Evolutionary conservation across 2,797 vertebrate genomes (phyloP).

Genomic region (Muraenolepis orangiensis): DNA sequence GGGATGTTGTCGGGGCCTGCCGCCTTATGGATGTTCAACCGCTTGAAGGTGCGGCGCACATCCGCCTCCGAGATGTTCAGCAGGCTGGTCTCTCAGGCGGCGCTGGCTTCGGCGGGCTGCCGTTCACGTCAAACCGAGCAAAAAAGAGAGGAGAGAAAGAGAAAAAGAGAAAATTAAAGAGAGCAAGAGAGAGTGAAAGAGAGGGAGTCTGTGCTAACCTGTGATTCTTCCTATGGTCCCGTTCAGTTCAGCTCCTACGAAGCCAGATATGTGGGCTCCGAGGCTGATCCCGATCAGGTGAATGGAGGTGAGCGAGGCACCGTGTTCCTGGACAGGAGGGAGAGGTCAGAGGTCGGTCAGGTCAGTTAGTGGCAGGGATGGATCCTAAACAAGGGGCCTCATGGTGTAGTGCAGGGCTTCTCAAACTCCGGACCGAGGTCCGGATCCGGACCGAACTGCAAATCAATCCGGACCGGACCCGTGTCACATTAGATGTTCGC

Average conservation of each 20-base stretch:
- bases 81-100: no score
- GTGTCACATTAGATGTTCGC: no score
- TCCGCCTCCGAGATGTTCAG: no score
- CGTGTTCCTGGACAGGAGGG: constrained; percentile 67
- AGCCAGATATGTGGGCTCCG: constrained; percentile 92
- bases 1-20: no score
- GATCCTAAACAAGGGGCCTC: not conserved
- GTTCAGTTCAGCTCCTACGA: constrained; percentile 80
- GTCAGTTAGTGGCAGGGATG: not conserved
- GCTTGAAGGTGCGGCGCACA: no score
- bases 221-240: constrained; percentile 89
- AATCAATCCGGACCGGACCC: no score
- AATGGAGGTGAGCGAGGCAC: constrained; percentile 73
- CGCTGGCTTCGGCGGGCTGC: no score
- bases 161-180: not conserved
- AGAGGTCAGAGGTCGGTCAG: not conserved
- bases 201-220: constrained; percentile 68
- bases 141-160: not conserved
- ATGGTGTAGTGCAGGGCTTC: no score
- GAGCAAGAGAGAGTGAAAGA: not conserved
- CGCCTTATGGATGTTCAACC: no score
- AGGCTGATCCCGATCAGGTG: constrained; percentile 91
- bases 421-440: no score
- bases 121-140: no score
- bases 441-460: no score